phyloP scores from a whole-genome alignment of 37 sponge, comb jelly and placozoan genomes.

The Amphimedon queenslandica region DNA sequence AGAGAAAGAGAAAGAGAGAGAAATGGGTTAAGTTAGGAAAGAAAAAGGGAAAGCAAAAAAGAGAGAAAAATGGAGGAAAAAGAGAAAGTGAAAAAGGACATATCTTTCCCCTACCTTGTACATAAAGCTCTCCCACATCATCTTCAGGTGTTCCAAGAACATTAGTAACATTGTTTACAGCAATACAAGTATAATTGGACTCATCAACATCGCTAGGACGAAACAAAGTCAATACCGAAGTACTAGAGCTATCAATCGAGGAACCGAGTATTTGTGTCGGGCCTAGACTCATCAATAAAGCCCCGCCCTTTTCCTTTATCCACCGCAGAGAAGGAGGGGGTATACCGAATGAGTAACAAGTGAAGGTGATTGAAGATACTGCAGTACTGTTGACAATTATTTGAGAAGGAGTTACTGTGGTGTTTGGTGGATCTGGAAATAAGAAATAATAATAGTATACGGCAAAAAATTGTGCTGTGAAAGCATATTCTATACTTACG shows the following conservation, averaged over 20 bases:
- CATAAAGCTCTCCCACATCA: background rate
- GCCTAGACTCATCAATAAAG: background rate
- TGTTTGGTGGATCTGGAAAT: conserved; percentile 8
- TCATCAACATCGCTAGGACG: background rate
- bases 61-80: too few species aligned
- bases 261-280: background rate
- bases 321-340: background rate
- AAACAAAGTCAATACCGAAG: background rate
- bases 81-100: too few species aligned
- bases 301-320: background rate
- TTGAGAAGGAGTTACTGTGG: background rate
- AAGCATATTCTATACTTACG: background rate
- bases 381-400: background rate
- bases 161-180: conserved; percentile 6
- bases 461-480: background rate
- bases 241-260: background rate
- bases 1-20: background rate
- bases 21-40: background rate
- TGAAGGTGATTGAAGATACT: background rate
- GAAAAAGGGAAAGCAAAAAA: too few species aligned
- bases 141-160: conserved; percentile 2
- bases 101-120: background rate
- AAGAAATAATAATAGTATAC: too few species aligned
- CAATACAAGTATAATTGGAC: conserved; percentile 8
- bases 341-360: background rate